Evolutionary conservation across 2,797 vertebrate species (phyloP).

Genomic region (Danionella dracula): DNA sequence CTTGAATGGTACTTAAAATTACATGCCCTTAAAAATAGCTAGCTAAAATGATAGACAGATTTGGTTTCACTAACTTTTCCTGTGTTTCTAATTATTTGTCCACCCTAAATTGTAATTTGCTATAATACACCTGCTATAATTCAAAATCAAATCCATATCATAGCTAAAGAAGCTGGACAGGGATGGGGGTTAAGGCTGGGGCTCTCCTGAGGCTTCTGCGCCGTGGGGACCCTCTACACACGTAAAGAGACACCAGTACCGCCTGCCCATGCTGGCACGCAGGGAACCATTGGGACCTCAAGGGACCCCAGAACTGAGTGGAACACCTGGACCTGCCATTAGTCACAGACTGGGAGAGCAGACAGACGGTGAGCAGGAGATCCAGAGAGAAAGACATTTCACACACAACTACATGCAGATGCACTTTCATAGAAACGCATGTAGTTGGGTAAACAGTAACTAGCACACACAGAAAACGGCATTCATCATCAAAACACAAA

Average conservation of each 20-base stretch:
- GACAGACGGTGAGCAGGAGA: constrained; percentile 66
- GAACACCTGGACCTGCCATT: constrained; percentile 81
- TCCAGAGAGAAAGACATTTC: constrained; percentile 49
- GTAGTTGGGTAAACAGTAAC: constrained; percentile 35
- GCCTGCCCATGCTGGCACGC: constrained; percentile 59
- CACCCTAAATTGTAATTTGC: too few species aligned
- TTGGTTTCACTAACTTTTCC: too few species aligned
- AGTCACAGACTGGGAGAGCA: constrained; percentile 70
- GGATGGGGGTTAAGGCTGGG: constrained; percentile 5
- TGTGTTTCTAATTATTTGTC: too few species aligned
- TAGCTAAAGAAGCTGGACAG: constrained; percentile 27
- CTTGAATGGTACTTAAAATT: too few species aligned
- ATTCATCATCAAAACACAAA: neutral
- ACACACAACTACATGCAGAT: constrained; percentile 43
- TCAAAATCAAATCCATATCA: neutral
- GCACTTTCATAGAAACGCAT: constrained; percentile 43
- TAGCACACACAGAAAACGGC: constrained; percentile 15
- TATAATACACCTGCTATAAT: too few species aligned
- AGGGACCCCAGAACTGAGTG: constrained; percentile 64
- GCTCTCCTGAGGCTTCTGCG: constrained; percentile 40
- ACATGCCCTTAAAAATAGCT: too few species aligned
- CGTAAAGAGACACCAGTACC: constrained; percentile 70
- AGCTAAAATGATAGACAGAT: too few species aligned
- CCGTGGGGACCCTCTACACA: constrained; percentile 61
- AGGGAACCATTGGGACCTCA: constrained; percentile 57